A percentile compares a stretch with the other conserved stretches of the same genome.
These are phyloP conservation scores for Leptopterna dolabrata DNA, from an alignment of 2,888 invertebrate genomes.

Conservation along the genomic window DNA sequence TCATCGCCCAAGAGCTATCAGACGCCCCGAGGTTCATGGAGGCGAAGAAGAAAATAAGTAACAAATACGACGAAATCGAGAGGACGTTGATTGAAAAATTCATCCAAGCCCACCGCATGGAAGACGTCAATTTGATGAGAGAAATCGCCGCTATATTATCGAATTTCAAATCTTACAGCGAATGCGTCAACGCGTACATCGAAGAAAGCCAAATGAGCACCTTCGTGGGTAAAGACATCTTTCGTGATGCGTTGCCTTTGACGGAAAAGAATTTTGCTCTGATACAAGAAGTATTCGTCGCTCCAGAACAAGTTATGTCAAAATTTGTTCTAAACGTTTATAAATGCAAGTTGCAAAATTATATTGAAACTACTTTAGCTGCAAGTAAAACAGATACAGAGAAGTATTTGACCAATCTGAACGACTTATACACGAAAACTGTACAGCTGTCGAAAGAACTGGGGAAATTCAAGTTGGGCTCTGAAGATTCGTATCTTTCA, in stretches of 20 bases:
- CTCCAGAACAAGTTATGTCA: slow-evolving; percentile 96
- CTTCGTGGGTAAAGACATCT: slow-evolving; percentile 88
- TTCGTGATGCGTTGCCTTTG: slow-evolving; percentile 87
- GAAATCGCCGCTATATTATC: slow-evolving; percentile 91
- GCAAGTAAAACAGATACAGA: slow-evolving; percentile 94
- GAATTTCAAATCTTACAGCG: slow-evolving; percentile 96
- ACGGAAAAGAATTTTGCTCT: slow-evolving; percentile 88
- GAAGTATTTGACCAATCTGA: slow-evolving; percentile 87
- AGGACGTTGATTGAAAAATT: slow-evolving; percentile 93
- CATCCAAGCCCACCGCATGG: slow-evolving; percentile 85
- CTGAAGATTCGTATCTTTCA: slow-evolving; percentile 80
- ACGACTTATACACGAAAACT: slow-evolving; percentile 89
- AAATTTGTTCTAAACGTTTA: slow-evolving; percentile 97
- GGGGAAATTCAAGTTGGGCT: slow-evolving; percentile 80
- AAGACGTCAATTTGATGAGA: slow-evolving; percentile 90
- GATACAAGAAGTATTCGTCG: slow-evolving; percentile 90
- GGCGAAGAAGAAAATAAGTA: slow-evolving; percentile 85
- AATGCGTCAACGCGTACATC: slow-evolving; percentile 96
- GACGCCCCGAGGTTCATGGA: slow-evolving; percentile 85
- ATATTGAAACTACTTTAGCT: slow-evolving; percentile 85
- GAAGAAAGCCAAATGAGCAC: slow-evolving; percentile 95
- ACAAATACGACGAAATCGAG: slow-evolving; percentile 92
- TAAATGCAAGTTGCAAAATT: slow-evolving; percentile 77
- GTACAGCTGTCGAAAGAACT: slow-evolving; percentile 80
- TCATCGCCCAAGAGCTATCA: slow-evolving; percentile 95